Evolutionary conservation across 2,888 invertebrate species (phyloP), one percentile per base, ranked within the genome.

Genomic region (Petrolisthes cinctipes): DNA sequence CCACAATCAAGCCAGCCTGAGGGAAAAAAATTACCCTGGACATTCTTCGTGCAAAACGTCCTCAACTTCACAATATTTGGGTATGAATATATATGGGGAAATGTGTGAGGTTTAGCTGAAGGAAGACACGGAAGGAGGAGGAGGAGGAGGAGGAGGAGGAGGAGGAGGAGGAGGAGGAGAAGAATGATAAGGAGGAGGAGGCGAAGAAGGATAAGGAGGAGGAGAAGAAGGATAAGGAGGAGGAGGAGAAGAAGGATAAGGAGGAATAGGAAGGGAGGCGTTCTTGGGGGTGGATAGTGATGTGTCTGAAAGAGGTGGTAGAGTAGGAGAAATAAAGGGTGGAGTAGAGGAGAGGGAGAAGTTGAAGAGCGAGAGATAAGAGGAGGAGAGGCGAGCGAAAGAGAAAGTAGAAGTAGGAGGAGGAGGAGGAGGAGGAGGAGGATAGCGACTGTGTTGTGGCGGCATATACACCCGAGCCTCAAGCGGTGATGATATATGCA

Each of bases 401-500:
- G n/a, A n/a, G n/a, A n/a, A n/a, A n/a, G n/a, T n/a, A n/a, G n/a
- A n/a, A n/a, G 54, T 53, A 7, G 9, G 9, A 37, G 37, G 76
- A 53, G 51, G 6, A 9, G 6, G 76, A 53, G 51, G 51, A 51
- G 37, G 51, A 53, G 76, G 37, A 9, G n/a, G 79, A 54, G 11
- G 20, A n/a, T 5, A 14, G 53, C 9, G 14, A 79, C 11, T 11
- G 4, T 37, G 11, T 51, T 53, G 11, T 9, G 37, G 11, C 3
- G 7, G 51, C 51, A 37, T 11, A 37, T 7, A 37, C 4, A 53
- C 11, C 23, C 17, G 37, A 17, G 51, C 51, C 11, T 14, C 11
- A 51, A 80, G n/a, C 73, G 9, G 7, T 20, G 11, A 53, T 73
- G 85, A 81, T 80, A 71, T 23, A 56, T 56, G 80, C 73, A 54